Conservation (phyloP, 2,797 vertebrate species). For the Myotis pilosus region DNA sequence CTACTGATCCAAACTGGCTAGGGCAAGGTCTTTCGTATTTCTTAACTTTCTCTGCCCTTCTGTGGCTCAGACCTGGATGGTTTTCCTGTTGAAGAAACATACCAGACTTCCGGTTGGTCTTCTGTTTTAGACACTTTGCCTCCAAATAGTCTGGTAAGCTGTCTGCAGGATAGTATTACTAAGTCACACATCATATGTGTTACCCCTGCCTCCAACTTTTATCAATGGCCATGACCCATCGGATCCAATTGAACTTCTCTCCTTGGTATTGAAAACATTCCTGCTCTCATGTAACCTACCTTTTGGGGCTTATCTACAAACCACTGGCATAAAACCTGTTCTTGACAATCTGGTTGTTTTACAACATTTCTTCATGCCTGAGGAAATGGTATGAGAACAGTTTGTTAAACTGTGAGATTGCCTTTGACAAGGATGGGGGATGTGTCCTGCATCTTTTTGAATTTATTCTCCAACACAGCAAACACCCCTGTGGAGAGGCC, state of each 20-base stretch:
- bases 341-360: conserved; percentile 16
- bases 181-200: not conserved
- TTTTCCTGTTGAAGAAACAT: not conserved
- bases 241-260: conserved; percentile 10
- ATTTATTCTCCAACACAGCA: not conserved
- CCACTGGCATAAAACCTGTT: conserved; percentile 36
- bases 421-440: not conserved
- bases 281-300: not conserved
- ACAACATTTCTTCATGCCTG: not conserved
- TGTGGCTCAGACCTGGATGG: not conserved
- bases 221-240: not conserved
- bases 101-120: not conserved
- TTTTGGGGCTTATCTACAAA: conserved; percentile 37
- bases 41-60: not conserved
- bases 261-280: not conserved
- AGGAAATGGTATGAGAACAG: not conserved
- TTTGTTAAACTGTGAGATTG: not conserved
- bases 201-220: not conserved
- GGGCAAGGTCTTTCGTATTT: not conserved
- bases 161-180: not conserved
- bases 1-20: no score
- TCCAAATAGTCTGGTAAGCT: not conserved
- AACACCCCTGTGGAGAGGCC: not conserved
- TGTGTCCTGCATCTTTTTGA: not conserved
- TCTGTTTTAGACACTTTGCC: not conserved